Evolutionary conservation across 2,888 invertebrate species (phyloP).

Genomic region (Tanypteryx hageni): DNA sequence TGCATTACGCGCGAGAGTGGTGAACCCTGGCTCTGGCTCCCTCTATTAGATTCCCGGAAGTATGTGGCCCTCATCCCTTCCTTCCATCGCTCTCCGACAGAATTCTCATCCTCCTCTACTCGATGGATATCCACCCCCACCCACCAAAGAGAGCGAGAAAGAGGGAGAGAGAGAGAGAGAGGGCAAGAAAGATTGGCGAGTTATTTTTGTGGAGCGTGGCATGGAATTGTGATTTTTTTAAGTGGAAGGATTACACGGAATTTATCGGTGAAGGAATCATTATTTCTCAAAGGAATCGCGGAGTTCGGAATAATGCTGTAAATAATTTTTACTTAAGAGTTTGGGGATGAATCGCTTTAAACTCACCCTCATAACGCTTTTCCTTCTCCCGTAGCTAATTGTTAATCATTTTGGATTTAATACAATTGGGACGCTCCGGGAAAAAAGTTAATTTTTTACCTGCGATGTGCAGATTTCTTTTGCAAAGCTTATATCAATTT

Average conservation of each 20-base stretch:
- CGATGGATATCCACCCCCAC: background rate
- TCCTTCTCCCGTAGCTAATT: too few relatives aligned
- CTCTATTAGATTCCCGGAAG: slow-evolving; percentile 59
- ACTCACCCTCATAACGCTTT: too few relatives aligned
- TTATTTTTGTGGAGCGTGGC: slow-evolving; percentile 14
- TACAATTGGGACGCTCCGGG: too few relatives aligned
- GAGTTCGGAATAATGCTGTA: background rate
- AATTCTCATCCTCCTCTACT: background rate
- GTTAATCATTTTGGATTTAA: too few relatives aligned
- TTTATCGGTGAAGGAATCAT: slow-evolving; percentile 27
- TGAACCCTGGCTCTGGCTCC: slow-evolving; percentile 17
- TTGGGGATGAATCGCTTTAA: too few relatives aligned
- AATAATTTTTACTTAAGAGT: too few relatives aligned
- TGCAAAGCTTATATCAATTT: too few relatives aligned
- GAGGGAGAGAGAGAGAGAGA: background rate
- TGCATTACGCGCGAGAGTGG: slow-evolving; percentile 51
- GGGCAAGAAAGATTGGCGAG: background rate
- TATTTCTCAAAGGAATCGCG: background rate
- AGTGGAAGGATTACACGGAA: slow-evolving; percentile 52
- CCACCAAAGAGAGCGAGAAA: background rate
- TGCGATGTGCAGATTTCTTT: too few relatives aligned
- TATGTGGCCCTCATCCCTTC: slow-evolving; percentile 31
- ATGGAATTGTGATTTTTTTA: slow-evolving; percentile 27
- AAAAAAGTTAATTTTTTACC: too few relatives aligned
- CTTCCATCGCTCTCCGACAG: background rate